Evolutionary conservation across 2,113 vertebrate genomes (phyloP).

Genomic region (Tetraodon nigroviridis): DNA sequence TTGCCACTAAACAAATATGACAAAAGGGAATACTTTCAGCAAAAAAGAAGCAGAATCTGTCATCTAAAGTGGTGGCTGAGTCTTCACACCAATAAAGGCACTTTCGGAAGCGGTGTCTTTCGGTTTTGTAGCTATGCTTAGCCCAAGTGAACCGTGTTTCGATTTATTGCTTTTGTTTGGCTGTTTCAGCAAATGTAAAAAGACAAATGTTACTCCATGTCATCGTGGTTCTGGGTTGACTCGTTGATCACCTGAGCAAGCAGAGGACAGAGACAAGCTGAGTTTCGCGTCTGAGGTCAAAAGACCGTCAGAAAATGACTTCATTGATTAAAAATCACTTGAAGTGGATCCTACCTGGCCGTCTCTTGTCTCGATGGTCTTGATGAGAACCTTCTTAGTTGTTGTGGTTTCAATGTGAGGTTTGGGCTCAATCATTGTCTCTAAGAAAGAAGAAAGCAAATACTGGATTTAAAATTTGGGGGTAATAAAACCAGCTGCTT

Average conservation of each 20-base stretch:
- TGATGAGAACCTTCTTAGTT: conserved; percentile 75
- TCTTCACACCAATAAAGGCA: conserved; percentile 67
- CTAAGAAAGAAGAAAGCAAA: conserved; percentile 27
- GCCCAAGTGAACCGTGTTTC: conserved; percentile 32
- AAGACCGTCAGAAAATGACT: neutral
- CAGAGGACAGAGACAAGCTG: conserved; percentile 6
- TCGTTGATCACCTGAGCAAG: conserved; percentile 70
- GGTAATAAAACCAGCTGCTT: neutral
- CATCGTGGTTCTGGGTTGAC: conserved; percentile 70
- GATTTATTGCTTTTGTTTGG: conserved; percentile 47
- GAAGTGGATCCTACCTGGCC: conserved; percentile 64
- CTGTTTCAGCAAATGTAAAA: conserved; percentile 25
- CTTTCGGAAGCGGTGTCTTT: conserved; percentile 59
- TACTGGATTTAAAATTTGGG: neutral
- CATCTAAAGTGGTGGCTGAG: conserved; percentile 45
- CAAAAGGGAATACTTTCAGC: conserved; percentile 41
- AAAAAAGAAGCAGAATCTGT: conserved; percentile 49
- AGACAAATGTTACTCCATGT: conserved; percentile 55
- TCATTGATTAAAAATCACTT: conserved; percentile 16
- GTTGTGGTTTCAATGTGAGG: conserved; percentile 57
- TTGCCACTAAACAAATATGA: conserved; percentile 48
- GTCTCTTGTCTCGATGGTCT: conserved; percentile 75
- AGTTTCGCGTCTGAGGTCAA: conserved; percentile 5
- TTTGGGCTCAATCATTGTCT: conserved; percentile 63
- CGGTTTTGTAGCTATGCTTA: conserved; percentile 29